Conservation (phyloP, 2,113 vertebrate genomes). For the Melanerpes aurifrons region DNA sequence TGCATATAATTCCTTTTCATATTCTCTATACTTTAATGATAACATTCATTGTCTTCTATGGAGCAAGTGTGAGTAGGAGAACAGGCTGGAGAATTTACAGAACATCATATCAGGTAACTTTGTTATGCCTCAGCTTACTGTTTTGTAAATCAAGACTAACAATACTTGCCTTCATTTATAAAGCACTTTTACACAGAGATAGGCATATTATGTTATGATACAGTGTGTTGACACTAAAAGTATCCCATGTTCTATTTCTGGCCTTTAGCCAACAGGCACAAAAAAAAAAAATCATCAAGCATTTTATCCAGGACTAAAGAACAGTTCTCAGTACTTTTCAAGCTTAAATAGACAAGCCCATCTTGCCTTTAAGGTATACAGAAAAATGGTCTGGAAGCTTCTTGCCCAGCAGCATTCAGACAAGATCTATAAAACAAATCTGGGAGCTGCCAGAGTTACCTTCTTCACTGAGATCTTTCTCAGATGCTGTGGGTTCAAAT, state of each 20-base stretch:
- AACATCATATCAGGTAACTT: background rate
- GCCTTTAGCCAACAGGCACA: background rate
- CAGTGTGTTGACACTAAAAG: background rate
- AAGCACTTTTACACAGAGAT: background rate
- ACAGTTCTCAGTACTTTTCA: background rate
- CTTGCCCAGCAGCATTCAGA: background rate
- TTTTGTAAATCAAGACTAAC: background rate
- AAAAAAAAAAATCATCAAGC: background rate
- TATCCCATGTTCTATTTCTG: background rate
- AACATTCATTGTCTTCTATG: background rate
- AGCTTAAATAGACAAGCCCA: background rate
- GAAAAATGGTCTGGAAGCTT: background rate
- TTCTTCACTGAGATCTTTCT: constrained; percentile 35
- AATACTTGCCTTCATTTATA: background rate
- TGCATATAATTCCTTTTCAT: background rate
- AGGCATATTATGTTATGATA: background rate
- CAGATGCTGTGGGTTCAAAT: constrained; percentile 57
- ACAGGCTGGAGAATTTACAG: background rate
- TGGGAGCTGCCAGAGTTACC: constrained; percentile 37
- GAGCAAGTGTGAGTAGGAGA: background rate
- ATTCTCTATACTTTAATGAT: background rate
- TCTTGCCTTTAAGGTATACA: background rate
- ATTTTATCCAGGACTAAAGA: background rate
- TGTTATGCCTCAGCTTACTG: background rate
- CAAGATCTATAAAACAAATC: background rate